Conservation (phyloP, 1,140 invertebrate genomes). For the Mercenaria mercenaria region DNA sequence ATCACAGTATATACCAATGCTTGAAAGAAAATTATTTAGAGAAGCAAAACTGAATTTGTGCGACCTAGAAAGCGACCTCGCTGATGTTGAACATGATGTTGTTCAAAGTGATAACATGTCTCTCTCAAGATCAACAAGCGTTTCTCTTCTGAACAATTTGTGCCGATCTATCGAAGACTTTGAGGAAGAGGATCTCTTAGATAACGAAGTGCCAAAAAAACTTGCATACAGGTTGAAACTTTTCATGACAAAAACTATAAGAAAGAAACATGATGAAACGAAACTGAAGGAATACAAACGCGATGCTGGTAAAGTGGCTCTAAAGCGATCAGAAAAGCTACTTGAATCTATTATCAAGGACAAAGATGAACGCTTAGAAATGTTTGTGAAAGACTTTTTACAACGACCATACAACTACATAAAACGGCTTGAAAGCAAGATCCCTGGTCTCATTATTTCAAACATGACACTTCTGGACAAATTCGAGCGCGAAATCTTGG, state of each 20-base stretch:
- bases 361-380: slow-evolving; percentile 39
- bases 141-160: background rate
- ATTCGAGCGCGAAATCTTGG: slow-evolving; percentile 38
- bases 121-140: background rate
- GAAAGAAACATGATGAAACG: slow-evolving; percentile 36
- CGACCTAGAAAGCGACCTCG: slow-evolving; percentile 44
- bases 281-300: slow-evolving; percentile 39
- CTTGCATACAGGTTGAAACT: background rate
- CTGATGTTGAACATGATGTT: slow-evolving; percentile 36
- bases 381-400: slow-evolving; percentile 36
- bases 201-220: slow-evolving; percentile 41
- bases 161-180: slow-evolving; percentile 38
- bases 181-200: slow-evolving; percentile 20
- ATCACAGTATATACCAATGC: background rate
- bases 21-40: slow-evolving; percentile 49
- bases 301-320: slow-evolving; percentile 6
- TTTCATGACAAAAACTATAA: slow-evolving; percentile 24
- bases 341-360: slow-evolving; percentile 38
- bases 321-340: slow-evolving; percentile 46
- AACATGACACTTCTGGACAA: slow-evolving; percentile 27
- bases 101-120: background rate
- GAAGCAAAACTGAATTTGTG: slow-evolving; percentile 50
- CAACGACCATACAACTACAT: slow-evolving; percentile 56
- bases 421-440: slow-evolving; percentile 33
- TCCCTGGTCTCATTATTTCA: slow-evolving; percentile 38